Conservation (phyloP, 2,113 vertebrate genomes). For the Brachypteracias leptosomus region DNA sequence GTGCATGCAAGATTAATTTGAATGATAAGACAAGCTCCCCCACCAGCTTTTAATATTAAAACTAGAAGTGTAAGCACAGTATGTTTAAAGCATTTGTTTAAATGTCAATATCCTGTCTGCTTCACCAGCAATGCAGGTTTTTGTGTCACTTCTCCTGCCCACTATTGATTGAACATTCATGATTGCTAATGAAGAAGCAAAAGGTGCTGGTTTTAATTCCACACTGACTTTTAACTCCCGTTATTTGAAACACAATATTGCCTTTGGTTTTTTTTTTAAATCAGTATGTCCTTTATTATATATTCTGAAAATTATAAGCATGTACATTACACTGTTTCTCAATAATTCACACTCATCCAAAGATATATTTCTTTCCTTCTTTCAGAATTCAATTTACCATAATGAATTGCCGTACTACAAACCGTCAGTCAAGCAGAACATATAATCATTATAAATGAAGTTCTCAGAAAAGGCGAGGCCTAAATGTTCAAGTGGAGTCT, state of each 20-base stretch:
- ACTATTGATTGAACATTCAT: constrained; percentile 13
- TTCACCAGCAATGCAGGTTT: not conserved
- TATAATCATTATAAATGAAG: not conserved
- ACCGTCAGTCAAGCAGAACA: constrained; percentile 39
- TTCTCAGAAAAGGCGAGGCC: not conserved
- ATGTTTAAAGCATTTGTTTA: constrained; percentile 35
- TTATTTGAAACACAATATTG: not conserved
- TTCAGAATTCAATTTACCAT: constrained; percentile 39
- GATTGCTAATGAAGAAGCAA: constrained; percentile 12
- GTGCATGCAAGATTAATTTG: not conserved
- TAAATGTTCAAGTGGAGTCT: not conserved
- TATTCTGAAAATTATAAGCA: not conserved
- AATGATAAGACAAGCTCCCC: not conserved
- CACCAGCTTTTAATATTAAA: not conserved
- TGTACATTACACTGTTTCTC: not conserved
- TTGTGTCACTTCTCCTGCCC: constrained; percentile 1
- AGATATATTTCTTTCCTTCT: not conserved
- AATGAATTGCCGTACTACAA: constrained; percentile 25
- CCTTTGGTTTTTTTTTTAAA: not conserved
- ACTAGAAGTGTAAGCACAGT: constrained; percentile 12
- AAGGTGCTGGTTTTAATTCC: constrained; percentile 7
- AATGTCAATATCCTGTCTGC: constrained; percentile 40
- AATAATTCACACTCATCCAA: not conserved
- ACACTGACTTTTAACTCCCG: not conserved
- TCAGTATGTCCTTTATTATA: not conserved